A percentile compares a stretch with the other conserved stretches of the same genome.
These are phyloP conservation scores for Melipona beecheii DNA, from an alignment of 2,888 invertebrate genomes.

Conservation along the genomic window DNA sequence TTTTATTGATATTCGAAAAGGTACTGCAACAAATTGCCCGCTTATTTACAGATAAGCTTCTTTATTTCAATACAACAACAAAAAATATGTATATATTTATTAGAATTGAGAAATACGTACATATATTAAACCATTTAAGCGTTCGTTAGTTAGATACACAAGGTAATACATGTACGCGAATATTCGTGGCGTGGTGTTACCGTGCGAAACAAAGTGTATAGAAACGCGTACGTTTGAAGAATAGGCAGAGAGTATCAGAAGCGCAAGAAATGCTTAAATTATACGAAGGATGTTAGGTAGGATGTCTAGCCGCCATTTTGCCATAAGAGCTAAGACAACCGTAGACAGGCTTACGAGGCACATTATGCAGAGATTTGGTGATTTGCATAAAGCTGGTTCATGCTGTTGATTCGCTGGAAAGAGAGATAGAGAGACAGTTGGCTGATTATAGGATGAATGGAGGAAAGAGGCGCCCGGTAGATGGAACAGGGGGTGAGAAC, in stretches of 20 bases:
- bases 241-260: neutral
- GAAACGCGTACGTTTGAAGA: conserved; percentile 14
- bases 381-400: conserved; percentile 73
- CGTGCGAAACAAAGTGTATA: neutral
- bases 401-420: conserved; percentile 41
- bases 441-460: conserved; percentile 42
- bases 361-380: conserved; percentile 68
- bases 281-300: conserved; percentile 31
- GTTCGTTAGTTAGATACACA: no score
- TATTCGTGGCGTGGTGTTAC: neutral
- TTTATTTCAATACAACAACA: neutral
- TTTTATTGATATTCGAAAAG: neutral
- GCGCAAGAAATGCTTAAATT: conserved; percentile 49
- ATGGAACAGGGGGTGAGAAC: neutral
- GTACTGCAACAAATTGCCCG: neutral
- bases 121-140: neutral
- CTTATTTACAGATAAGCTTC: neutral
- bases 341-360: conserved; percentile 63
- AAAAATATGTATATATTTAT: neutral
- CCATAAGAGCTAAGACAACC: conserved; percentile 69
- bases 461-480: conserved; percentile 6
- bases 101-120: neutral
- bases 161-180: neutral
- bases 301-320: conserved; percentile 62
- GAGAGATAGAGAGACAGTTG: conserved; percentile 29